A percentile compares a stretch with the other conserved stretches of the same genome.
phyloP scores from a whole-genome alignment of 1,140 invertebrate species.

The Epicauta chinensis region DNA sequence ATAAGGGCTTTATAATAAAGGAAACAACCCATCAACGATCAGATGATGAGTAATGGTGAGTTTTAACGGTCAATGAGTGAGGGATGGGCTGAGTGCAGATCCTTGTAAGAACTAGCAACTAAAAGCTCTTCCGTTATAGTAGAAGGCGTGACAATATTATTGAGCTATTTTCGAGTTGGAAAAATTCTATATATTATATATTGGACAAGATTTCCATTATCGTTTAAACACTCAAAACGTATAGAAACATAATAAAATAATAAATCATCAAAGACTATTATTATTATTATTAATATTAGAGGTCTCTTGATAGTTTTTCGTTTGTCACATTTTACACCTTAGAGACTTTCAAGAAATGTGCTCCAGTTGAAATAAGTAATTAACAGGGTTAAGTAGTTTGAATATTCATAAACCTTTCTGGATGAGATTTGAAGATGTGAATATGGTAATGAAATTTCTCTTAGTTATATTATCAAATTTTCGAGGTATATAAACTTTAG shows the following conservation, averaged over 20 bases:
- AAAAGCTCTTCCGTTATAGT: constrained; percentile 20
- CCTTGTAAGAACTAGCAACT: constrained; percentile 25
- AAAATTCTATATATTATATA: no score
- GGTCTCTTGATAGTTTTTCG: constrained; percentile 20
- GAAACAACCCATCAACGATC: constrained; percentile 1
- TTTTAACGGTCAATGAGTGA: constrained; percentile 28
- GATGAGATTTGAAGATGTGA: constrained; percentile 29
- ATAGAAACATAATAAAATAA: no score
- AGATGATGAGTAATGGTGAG: constrained; percentile 27
- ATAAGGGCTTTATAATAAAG: background rate
- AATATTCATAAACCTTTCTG: constrained; percentile 33
- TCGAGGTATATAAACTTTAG: constrained; percentile 30
- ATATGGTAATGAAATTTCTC: constrained; percentile 38
- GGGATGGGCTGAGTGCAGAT: constrained; percentile 26
- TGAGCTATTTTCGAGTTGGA: no score
- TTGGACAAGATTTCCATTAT: no score
- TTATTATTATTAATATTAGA: no score
- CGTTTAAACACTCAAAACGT: no score
- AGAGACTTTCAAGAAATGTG: constrained; percentile 18
- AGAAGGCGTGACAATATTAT: constrained; percentile 21
- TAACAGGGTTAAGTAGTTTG: constrained; percentile 32
- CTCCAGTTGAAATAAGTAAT: constrained; percentile 25
- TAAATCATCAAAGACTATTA: no score
- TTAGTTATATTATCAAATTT: constrained; percentile 37
- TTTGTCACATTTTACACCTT: constrained; percentile 21